These are phyloP conservation scores for Caenorhabditis auriculariae DNA, from an alignment of 2,888 invertebrate genomes.

Conservation along the genomic window DNA sequence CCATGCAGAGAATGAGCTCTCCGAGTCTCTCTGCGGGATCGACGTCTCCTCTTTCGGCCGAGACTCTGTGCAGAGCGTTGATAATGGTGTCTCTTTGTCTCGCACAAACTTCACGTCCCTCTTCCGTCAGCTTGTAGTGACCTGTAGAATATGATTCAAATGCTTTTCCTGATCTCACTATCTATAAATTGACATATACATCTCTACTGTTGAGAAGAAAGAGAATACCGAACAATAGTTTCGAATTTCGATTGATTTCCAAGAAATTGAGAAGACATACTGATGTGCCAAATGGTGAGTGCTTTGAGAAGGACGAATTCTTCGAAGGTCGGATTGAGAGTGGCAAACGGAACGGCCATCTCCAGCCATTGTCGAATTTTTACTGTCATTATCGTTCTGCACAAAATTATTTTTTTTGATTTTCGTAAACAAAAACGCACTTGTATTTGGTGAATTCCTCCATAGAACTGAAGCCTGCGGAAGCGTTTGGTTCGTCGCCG, in stretches of 20 bases:
- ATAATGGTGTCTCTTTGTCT: conserved; percentile 31
- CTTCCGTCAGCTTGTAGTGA: conserved; percentile 24
- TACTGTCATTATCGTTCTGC: conserved; percentile 39
- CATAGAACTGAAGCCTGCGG: conserved; percentile 9
- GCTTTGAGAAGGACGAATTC: conserved; percentile 39
- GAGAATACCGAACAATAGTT: too few relatives aligned
- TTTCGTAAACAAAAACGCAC: conserved; percentile 8
- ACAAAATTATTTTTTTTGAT: neutral
- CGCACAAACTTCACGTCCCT: conserved; percentile 34
- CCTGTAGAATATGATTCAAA: too few relatives aligned
- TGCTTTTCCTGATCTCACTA: neutral
- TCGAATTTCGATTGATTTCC: neutral
- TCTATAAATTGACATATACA: neutral
- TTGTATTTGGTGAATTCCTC: conserved; percentile 37
- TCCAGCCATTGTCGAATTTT: conserved; percentile 34
- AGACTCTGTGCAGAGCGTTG: conserved; percentile 34
- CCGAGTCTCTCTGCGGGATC: conserved; percentile 36
- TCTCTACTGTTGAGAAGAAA: too few relatives aligned
- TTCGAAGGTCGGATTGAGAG: conserved; percentile 33
- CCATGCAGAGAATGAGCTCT: conserved; percentile 33
- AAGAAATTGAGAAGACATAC: conserved; percentile 8
- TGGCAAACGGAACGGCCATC: conserved; percentile 32
- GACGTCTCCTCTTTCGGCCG: conserved; percentile 30
- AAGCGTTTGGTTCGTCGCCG: conserved; percentile 32
- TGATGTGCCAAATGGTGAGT: conserved; percentile 42